Conservation (phyloP, 2,888 invertebrate species). For the Torymus tubicola region DNA sequence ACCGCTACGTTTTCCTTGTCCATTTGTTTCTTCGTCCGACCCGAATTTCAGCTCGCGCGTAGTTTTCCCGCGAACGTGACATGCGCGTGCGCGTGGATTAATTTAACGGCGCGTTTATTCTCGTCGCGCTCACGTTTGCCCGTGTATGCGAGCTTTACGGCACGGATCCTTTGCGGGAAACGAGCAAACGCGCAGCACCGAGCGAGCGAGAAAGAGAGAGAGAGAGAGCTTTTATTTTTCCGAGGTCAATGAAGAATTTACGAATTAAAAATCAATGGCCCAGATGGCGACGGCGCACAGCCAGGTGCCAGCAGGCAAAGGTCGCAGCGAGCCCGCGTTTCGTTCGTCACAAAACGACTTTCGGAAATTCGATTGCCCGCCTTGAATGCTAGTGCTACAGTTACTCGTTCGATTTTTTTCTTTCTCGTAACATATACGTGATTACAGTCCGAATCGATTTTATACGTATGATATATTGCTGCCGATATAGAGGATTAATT, state of each 20-base stretch:
- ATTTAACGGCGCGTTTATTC: conserved; percentile 32
- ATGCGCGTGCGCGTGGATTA: conserved; percentile 2
- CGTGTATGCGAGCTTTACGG: neutral
- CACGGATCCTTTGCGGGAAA: neutral
- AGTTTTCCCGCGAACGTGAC: neutral
- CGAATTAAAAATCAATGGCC: conserved; percentile 56
- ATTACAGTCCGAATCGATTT: too few species aligned
- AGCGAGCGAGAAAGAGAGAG: neutral
- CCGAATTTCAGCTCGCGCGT: neutral
- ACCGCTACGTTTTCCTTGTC: neutral
- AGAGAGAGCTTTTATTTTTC: conserved; percentile 23
- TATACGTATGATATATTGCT: too few species aligned
- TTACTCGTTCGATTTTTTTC: too few species aligned
- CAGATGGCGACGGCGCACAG: conserved; percentile 26
- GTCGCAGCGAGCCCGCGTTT: conserved; percentile 11
- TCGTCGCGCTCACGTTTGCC: neutral
- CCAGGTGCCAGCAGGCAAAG: conserved; percentile 38
- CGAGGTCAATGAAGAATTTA: conserved; percentile 51
- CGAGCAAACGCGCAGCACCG: neutral
- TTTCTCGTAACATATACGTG: too few species aligned
- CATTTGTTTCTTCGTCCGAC: neutral
- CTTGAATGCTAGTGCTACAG: too few species aligned
- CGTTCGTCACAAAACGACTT: neutral
- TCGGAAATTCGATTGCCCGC: too few species aligned
- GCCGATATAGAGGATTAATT: too few species aligned